Evolutionary conservation across 2,888 invertebrate genomes (phyloP).

Genomic region (Acleris holmiana): DNA sequence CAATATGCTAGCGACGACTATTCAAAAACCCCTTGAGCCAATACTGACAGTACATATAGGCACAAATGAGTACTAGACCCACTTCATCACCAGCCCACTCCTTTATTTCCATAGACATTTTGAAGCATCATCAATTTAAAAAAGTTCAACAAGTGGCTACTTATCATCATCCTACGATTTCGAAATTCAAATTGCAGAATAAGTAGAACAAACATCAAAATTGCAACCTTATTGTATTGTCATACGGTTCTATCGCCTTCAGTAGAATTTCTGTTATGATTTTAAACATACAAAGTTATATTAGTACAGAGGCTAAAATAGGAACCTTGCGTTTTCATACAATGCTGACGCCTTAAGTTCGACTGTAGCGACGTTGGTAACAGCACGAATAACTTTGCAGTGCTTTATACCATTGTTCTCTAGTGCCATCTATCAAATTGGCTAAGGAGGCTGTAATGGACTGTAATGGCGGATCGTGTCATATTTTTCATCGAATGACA

Average conservation of each 20-base stretch:
- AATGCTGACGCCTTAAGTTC: neutral
- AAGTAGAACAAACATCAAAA: neutral
- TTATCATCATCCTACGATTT: slow-evolving; percentile 32
- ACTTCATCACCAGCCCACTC: slow-evolving; percentile 20
- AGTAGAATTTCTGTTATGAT: slow-evolving; percentile 7
- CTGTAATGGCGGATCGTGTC: slow-evolving; percentile 38
- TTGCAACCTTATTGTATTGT: neutral
- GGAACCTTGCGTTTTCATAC: neutral
- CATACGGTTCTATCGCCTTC: slow-evolving; percentile 9
- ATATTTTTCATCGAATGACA: slow-evolving; percentile 38
- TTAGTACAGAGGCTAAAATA: neutral
- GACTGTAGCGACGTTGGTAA: neutral
- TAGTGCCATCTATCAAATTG: slow-evolving; percentile 40
- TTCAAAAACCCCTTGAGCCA: slow-evolving; percentile 16
- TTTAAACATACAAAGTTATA: slow-evolving; percentile 21
- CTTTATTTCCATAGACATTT: slow-evolving; percentile 20
- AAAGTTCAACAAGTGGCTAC: slow-evolving; percentile 40
- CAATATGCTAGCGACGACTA: slow-evolving; percentile 12
- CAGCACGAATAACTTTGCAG: slow-evolving; percentile 16
- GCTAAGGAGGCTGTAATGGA: slow-evolving; percentile 39
- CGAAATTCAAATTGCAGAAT: slow-evolving; percentile 10
- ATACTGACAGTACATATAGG: neutral
- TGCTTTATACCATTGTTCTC: slow-evolving; percentile 36
- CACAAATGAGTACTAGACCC: slow-evolving; percentile 17
- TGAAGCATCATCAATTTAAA: slow-evolving; percentile 38